phyloP scores from a whole-genome alignment of 2,888 invertebrate genomes.

The Ennomos erosarius region DNA sequence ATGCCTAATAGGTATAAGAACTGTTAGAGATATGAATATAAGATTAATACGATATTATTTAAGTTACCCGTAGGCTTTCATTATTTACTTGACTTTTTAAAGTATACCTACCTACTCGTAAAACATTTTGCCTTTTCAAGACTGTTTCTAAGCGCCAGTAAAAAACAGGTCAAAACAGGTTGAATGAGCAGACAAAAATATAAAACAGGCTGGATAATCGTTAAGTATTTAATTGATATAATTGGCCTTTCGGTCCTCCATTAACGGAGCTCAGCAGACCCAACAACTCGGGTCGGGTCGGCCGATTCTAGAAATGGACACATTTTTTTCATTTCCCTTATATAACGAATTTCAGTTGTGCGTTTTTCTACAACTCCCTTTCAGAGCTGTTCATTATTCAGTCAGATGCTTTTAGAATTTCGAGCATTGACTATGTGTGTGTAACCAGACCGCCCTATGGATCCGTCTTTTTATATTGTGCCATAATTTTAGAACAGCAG shows the following conservation, averaged over 20 bases:
- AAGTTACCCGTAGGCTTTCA: conserved; percentile 7
- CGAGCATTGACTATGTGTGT: conserved; percentile 47
- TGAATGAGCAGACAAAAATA: conserved; percentile 22
- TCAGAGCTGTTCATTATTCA: conserved; percentile 76
- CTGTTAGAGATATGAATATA: conserved; percentile 3
- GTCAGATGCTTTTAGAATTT: conserved; percentile 63
- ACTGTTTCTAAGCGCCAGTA: conserved; percentile 15
- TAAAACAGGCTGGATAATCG: conserved; percentile 52
- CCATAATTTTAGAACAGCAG: neutral
- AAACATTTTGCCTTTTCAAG: conserved; percentile 17
- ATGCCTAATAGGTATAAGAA: conserved; percentile 9
- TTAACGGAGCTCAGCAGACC: conserved; percentile 66
- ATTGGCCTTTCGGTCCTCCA: conserved; percentile 77
- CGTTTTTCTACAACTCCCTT: conserved; percentile 67
- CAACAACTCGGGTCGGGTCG: conserved; percentile 42
- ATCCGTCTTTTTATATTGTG: neutral
- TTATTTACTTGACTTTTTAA: conserved; percentile 21
- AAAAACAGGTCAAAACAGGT: conserved; percentile 23
- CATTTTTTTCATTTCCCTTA: conserved; percentile 62
- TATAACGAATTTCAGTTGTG: conserved; percentile 65
- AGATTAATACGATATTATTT: conserved; percentile 10
- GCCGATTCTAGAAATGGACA: conserved; percentile 64
- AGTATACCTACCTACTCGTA: conserved; percentile 17
- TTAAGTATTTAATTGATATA: conserved; percentile 81
- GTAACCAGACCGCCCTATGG: conserved; percentile 6